A percentile compares a stretch with the other conserved stretches of the same genome.
These are phyloP conservation scores for Karalla daura DNA, from an alignment of 2,797 vertebrate species.

Conservation along the genomic window DNA sequence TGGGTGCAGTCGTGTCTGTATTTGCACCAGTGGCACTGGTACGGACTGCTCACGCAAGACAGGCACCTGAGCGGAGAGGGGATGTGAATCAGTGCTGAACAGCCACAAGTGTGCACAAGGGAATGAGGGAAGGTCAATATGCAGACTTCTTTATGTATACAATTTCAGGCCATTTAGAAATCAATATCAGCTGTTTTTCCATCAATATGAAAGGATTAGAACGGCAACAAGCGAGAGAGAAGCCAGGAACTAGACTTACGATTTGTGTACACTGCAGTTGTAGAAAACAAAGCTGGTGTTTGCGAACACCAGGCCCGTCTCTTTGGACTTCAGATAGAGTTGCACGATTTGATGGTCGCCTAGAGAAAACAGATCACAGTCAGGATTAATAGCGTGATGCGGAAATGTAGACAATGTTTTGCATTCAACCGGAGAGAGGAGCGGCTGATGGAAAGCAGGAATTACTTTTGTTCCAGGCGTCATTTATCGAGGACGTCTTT, in stretches of 20 bases:
- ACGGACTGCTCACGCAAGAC: constrained; percentile 96
- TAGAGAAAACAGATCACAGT: constrained; percentile 67
- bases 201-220: constrained; percentile 8
- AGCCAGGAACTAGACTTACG: constrained; percentile 83
- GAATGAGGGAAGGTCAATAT: constrained; percentile 24
- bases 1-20: constrained; percentile 97
- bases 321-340: constrained; percentile 97
- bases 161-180: constrained; percentile 16
- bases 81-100: constrained; percentile 9
- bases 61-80: constrained; percentile 86
- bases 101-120: neutral
- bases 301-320: constrained; percentile 96
- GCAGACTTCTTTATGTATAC: constrained; percentile 12
- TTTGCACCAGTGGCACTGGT: constrained; percentile 98
- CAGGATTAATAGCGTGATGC: no score
- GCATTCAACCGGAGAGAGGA: neutral
- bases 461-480: neutral
- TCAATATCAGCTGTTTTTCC: neutral
- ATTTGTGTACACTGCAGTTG: constrained; percentile 98
- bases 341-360: constrained; percentile 98
- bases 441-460: neutral
- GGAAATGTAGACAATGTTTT: no score
- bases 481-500: neutral
- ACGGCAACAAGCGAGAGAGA: neutral
- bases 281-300: constrained; percentile 99